Percentiles rank a stretch among this genome's conserved stretches.
These are phyloP conservation scores for Semibalanus balanoides DNA, from an alignment of 1,140 invertebrate genomes.

Conservation along the genomic window DNA sequence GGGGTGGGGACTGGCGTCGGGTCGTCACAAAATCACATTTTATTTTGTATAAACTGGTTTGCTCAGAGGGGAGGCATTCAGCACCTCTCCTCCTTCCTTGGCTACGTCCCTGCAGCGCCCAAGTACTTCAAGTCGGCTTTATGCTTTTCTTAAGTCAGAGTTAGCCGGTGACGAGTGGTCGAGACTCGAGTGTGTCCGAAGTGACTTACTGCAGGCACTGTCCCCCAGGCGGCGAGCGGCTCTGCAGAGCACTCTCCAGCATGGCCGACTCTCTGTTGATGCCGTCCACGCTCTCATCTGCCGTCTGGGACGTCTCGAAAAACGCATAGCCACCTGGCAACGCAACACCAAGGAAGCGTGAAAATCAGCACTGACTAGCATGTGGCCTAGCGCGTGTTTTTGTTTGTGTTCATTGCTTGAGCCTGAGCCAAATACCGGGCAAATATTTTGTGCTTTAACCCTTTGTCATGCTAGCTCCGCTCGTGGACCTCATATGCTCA, in stretches of 20 bases:
- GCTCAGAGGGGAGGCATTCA: constrained; percentile 5
- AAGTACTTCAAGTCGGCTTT: constrained; percentile 5
- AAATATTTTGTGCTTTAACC: too few relatives aligned
- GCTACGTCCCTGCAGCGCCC: constrained; percentile 6
- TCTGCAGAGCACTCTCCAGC: constrained; percentile 38
- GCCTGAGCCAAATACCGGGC: too few relatives aligned
- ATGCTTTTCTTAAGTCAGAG: constrained; percentile 4
- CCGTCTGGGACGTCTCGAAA: constrained; percentile 42
- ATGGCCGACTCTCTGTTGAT: constrained; percentile 32
- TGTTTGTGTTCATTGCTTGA: too few relatives aligned
- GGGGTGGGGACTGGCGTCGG: too few relatives aligned
- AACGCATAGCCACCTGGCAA: constrained; percentile 40
- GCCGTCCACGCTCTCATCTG: constrained; percentile 25
- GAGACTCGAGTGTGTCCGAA: too few relatives aligned
- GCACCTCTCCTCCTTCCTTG: too few relatives aligned
- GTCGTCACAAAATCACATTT: neutral
- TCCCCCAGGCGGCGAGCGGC: constrained; percentile 36
- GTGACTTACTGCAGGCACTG: constrained; percentile 32
- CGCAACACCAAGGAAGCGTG: too few relatives aligned
- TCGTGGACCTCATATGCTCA: too few relatives aligned
- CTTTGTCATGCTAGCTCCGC: too few relatives aligned
- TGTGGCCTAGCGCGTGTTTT: too few relatives aligned
- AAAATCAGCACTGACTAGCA: too few relatives aligned
- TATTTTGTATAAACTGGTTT: neutral
- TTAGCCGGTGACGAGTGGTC: too few relatives aligned